Percentiles rank a stretch among this genome's conserved stretches.
These are phyloP conservation scores for Arizona elegans DNA, from an alignment of 2,113 vertebrate species.

Conservation along the genomic window DNA sequence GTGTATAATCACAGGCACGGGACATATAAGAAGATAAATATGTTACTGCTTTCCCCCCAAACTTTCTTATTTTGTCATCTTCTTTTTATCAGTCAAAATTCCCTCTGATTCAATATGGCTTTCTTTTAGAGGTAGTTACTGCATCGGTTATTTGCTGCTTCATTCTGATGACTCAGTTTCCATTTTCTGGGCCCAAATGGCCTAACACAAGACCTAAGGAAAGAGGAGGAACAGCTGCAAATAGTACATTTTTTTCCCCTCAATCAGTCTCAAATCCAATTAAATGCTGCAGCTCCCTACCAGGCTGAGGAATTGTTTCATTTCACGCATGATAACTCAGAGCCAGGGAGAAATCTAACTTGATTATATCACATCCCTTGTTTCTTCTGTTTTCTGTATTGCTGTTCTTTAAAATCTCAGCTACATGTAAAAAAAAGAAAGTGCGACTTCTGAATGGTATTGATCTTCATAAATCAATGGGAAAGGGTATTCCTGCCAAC, in stretches of 20 bases:
- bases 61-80: not conserved
- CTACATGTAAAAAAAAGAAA: not conserved
- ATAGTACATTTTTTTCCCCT: not conserved
- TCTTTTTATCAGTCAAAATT: not conserved
- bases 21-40: not conserved
- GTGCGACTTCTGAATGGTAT: not conserved
- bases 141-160: not conserved
- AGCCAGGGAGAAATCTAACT: not conserved
- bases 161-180: conserved; percentile 3
- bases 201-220: not conserved
- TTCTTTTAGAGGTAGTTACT: not conserved
- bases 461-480: not conserved
- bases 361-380: not conserved
- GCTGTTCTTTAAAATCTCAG: not conserved
- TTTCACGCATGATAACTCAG: not conserved
- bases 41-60: not conserved
- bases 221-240: not conserved
- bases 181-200: not conserved
- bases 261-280: not conserved
- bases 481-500: not conserved
- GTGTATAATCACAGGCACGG: not conserved
- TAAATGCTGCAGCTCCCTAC: not conserved
- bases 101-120: not conserved
- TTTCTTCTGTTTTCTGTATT: not conserved
- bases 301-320: not conserved